Base-by-base conservation (phyloP, 2,113 vertebrate species). In the Alethe castanea region DNA sequence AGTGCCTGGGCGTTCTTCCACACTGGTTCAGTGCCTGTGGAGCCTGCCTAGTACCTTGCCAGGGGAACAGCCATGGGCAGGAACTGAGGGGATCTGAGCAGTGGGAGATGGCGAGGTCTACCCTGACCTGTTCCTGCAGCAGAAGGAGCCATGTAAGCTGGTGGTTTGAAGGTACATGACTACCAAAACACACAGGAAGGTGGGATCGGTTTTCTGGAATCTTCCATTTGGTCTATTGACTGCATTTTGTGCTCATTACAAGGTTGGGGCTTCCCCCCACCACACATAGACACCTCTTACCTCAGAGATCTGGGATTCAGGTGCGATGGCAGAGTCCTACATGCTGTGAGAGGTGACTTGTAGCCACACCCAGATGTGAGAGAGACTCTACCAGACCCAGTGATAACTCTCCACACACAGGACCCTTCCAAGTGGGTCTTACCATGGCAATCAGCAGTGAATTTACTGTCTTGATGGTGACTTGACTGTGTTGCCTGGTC, bases 301-400 rank as follows among this genome's bases (percentile, higher is more conserved):
- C n/a, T 60, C 0, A 0, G 54, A 26, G 50, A 20, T 44, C 12
- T 1, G 10, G 64, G 35, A 13, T 78, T 29, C 1, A 10, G 60
- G 81, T 64, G 59, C 47, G 45, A n/a, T 24, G 57, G 22, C 40
- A 69, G 76, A 54, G 8, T 56, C 65, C 50, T 42, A 35, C 25
- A 4, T 0, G 0, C 57, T 29, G 60, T 2, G 17, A 45, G 74
- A 25, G 26, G 22, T 33, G 33, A 67, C 36, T 36, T 8, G 3
- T 36, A 69, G 54, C 62, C 38, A 33, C 38, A 69, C 3, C 18
- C 38, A 81, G 14, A 47, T 1, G 2, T 53, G 53, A 60, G 29
- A 29, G 54, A 78, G 45, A 38, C 22, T 31, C 64, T 48, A 23
- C 71, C 20, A 48, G 84, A 35, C 8, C 19, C 44, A 44, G 24